Evolutionary conservation across 1,140 invertebrate species (phyloP).

Genomic region (Elysia chlorotica): DNA sequence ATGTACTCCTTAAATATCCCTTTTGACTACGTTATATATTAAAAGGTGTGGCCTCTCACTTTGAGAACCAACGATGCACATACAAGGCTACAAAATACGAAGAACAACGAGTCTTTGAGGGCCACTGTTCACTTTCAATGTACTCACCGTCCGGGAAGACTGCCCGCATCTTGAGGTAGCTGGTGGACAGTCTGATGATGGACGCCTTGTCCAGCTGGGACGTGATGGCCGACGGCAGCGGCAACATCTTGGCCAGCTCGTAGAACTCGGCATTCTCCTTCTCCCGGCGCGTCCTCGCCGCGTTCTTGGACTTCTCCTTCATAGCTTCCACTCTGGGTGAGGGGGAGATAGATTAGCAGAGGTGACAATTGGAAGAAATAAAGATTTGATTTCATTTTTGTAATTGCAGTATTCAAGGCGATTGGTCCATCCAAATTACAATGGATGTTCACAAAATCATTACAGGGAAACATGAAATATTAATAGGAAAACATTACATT

Average conservation of each 20-base stretch:
- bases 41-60: too few species aligned
- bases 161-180: conserved; percentile 82
- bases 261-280: conserved; percentile 99
- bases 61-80: not conserved
- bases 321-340: conserved; percentile 44
- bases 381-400: too few species aligned
- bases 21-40: too few species aligned
- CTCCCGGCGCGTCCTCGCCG: conserved; percentile 85
- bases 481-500: too few species aligned
- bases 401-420: too few species aligned
- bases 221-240: conserved; percentile 93
- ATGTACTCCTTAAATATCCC: too few species aligned
- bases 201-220: conserved; percentile 98
- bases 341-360: not conserved
- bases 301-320: conserved; percentile 96
- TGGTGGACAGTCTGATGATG: conserved; percentile 96
- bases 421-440: too few species aligned
- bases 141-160: conserved; percentile 61
- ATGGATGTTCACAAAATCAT: too few species aligned
- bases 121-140: too few species aligned
- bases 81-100: not conserved
- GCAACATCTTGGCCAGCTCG: conserved; percentile 96
- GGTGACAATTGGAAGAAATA: too few species aligned
- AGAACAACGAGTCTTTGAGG: conserved; percentile 5
- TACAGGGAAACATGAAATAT: too few species aligned